Conservation (phyloP, 2,797 vertebrate genomes). For the Chloroceryle amazona region DNA sequence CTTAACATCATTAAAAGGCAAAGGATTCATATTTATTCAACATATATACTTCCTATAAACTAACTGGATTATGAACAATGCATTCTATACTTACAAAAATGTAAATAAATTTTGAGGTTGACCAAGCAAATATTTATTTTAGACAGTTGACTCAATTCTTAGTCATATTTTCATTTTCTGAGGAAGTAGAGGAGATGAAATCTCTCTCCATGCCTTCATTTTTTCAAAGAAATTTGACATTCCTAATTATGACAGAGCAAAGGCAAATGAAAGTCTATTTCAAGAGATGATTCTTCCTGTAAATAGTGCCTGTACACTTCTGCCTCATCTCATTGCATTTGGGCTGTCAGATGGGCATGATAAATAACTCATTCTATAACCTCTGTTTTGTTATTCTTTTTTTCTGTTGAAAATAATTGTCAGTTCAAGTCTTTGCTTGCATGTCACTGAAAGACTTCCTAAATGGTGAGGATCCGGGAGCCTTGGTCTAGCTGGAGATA, state of each 20-base stretch:
- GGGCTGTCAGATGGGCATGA: not conserved
- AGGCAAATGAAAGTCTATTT: slow-evolving; percentile 6
- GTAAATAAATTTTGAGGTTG: not conserved
- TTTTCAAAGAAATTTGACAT: not conserved
- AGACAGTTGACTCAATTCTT: not conserved
- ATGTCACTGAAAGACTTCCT: not conserved
- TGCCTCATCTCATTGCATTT: slow-evolving; percentile 19
- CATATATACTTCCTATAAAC: not conserved
- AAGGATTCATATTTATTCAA: not conserved
- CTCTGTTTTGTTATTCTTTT: not conserved
- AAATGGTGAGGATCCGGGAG: not conserved
- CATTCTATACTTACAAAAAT: not conserved
- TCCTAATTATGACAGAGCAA: slow-evolving; percentile 15
- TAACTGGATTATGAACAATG: not conserved
- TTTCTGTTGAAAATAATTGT: not conserved
- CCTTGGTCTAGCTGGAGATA: not conserved
- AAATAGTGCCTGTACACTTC: slow-evolving; percentile 13
- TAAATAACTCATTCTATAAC: not conserved
- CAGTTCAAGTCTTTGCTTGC: not conserved
- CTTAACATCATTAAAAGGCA: not conserved
- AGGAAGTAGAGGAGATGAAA: not conserved
- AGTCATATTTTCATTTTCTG: not conserved
- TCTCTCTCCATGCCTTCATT: not conserved
- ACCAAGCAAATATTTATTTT: not conserved
- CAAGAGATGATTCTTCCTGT: not conserved